These are phyloP conservation scores for Lophius piscatorius DNA, from an alignment of 2,113 vertebrate species.

Conservation along the genomic window DNA sequence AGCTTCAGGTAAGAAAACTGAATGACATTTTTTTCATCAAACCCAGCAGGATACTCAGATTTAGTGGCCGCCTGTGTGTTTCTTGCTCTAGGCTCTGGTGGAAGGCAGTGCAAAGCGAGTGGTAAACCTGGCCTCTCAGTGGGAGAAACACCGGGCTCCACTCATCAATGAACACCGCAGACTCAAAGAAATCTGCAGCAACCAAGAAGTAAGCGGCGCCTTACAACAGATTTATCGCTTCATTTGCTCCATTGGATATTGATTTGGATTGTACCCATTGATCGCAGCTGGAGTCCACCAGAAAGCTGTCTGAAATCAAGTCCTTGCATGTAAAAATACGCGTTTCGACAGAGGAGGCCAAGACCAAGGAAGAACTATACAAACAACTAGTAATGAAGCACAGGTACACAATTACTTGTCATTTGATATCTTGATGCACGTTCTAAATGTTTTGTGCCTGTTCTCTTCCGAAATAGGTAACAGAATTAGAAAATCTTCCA, in stretches of 20 bases:
- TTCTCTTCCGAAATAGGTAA: conserved; percentile 67
- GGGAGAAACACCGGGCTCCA: conserved; percentile 90
- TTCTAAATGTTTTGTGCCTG: background rate
- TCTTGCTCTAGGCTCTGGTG: conserved; percentile 78
- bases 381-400: conserved; percentile 82
- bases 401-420: background rate
- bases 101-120: conserved; percentile 87
- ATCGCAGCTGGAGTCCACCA: conserved; percentile 85
- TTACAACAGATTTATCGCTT: too few species aligned
- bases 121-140: conserved; percentile 86
- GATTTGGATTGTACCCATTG: background rate
- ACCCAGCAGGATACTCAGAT: too few species aligned
- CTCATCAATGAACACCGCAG: conserved; percentile 85
- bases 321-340: conserved; percentile 87
- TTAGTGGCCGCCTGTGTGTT: background rate
- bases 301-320: conserved; percentile 85
- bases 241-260: background rate
- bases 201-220: conserved; percentile 79
- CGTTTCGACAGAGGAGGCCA: conserved; percentile 85
- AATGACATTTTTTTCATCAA: background rate
- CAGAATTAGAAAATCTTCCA: conserved; percentile 86
- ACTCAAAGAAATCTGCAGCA: conserved; percentile 85
- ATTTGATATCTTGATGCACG: background rate
- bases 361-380: conserved; percentile 86
- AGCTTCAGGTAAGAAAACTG: conserved; percentile 84